phyloP scores from a whole-genome alignment of 1,140 invertebrate genomes.

The Drosophila murphyi region DNA sequence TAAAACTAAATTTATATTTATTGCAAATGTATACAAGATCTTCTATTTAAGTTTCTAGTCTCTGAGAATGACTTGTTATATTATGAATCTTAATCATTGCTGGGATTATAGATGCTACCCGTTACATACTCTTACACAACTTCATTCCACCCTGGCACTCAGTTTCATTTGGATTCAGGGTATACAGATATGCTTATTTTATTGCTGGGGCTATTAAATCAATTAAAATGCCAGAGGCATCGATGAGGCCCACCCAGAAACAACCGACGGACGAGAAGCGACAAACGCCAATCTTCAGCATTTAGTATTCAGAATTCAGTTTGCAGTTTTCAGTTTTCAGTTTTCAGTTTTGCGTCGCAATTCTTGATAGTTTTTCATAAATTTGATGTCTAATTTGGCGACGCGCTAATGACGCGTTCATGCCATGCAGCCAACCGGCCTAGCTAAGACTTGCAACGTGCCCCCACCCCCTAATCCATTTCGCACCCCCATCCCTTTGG shows the following conservation, averaged over 20 bases:
- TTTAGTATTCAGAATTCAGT: too few species aligned
- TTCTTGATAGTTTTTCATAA: constrained; percentile 44
- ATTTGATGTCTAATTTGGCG: constrained; percentile 52
- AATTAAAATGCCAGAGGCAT: constrained; percentile 42
- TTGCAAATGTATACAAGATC: too few species aligned
- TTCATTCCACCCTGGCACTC: too few species aligned
- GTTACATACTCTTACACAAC: too few species aligned
- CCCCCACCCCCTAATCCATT: not conserved
- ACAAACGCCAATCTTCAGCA: not conserved
- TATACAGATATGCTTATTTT: not conserved
- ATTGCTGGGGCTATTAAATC: constrained; percentile 38
- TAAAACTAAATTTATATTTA: too few species aligned
- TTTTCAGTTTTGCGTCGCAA: not conserved
- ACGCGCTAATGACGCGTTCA: constrained; percentile 52
- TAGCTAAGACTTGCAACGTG: not conserved
- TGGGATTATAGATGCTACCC: too few species aligned
- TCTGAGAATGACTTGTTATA: too few species aligned
- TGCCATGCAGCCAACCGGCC: constrained; percentile 27
- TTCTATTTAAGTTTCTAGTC: too few species aligned
- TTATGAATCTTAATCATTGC: too few species aligned
- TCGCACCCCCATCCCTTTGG: not conserved
- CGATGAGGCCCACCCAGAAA: constrained; percentile 17
- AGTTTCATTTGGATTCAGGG: too few species aligned
- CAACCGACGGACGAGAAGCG: not conserved
- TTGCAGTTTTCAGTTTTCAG: too few species aligned